phyloP scores from a whole-genome alignment of 2,888 invertebrate species.

The Oscheius sp. region DNA sequence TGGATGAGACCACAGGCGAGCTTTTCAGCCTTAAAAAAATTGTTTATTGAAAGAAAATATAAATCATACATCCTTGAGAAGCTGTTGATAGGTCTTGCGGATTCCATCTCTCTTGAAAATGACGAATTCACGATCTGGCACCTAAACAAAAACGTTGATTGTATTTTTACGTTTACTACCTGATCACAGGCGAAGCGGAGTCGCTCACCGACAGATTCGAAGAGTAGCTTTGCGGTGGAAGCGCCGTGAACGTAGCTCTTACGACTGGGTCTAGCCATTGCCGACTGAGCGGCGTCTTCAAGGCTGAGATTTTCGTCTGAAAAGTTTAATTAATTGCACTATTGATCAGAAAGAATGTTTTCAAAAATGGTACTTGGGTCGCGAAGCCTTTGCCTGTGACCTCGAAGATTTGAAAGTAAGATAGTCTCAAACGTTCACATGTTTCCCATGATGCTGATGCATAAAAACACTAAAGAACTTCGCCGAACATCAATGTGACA shows the following conservation, averaged over 20 bases:
- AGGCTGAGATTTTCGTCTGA: conserved; percentile 55
- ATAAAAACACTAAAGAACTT: conserved; percentile 22
- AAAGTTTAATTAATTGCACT: conserved; percentile 13
- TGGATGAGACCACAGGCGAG: conserved; percentile 80
- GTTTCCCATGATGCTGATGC: conserved; percentile 22
- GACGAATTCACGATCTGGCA: conserved; percentile 66
- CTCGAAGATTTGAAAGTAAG: conserved; percentile 19
- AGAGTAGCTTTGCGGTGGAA: conserved; percentile 58
- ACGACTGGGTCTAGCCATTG: conserved; percentile 52
- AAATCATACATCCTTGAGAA: conserved; percentile 61
- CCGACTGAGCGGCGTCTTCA: conserved; percentile 53
- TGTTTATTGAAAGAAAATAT: background rate
- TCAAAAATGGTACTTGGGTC: background rate
- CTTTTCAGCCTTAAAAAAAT: conserved; percentile 76
- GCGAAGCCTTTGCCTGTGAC: conserved; percentile 12
- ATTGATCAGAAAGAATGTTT: background rate
- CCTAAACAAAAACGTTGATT: conserved; percentile 34
- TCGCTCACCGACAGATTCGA: conserved; percentile 66
- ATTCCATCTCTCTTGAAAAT: conserved; percentile 65
- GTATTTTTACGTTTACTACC: conserved; percentile 31
- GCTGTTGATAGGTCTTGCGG: conserved; percentile 63
- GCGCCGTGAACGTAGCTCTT: conserved; percentile 67
- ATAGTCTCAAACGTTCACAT: conserved; percentile 23
- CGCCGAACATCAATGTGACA: no score
- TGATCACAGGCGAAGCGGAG: conserved; percentile 61